phyloP scores from a whole-genome alignment of 2,113 vertebrate genomes.

The Urocitellus parryii region DNA sequence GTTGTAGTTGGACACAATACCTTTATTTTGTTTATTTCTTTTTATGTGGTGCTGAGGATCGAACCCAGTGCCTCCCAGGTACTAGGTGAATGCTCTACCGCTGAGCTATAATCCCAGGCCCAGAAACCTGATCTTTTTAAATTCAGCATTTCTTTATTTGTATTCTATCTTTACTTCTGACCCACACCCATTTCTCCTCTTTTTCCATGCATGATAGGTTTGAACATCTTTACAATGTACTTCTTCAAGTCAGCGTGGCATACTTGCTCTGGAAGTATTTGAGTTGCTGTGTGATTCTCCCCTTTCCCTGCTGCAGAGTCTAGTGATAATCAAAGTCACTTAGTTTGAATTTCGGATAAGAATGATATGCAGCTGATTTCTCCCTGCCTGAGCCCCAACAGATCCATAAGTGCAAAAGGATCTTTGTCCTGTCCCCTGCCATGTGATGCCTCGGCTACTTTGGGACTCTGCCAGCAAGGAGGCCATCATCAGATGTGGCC shows the following conservation, averaged over 20 bases:
- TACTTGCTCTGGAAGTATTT: background rate
- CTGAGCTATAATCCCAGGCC: no score
- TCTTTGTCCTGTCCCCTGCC: background rate
- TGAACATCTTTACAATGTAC: background rate
- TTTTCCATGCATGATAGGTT: rapidly evolving
- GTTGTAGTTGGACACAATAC: no score
- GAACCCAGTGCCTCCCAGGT: no score
- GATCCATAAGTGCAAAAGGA: no score
- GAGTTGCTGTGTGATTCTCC: background rate
- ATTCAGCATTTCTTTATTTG: background rate
- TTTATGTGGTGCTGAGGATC: no score
- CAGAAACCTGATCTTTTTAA: no score
- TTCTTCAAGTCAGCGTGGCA: background rate
- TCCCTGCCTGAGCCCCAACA: no score
- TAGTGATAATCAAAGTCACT: rapidly evolving
- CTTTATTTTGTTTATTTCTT: no score
- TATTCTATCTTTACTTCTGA: background rate
- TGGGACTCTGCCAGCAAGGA: no score
- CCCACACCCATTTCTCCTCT: background rate
- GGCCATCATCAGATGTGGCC: no score
- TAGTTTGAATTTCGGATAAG: background rate
- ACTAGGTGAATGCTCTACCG: no score
- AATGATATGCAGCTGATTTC: rapidly evolving
- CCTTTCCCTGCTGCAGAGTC: background rate
- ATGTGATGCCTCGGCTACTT: no score